Evolutionary conservation across 2,888 invertebrate genomes (phyloP).

Genomic region (Lepeophtheirus nordmannii): DNA sequence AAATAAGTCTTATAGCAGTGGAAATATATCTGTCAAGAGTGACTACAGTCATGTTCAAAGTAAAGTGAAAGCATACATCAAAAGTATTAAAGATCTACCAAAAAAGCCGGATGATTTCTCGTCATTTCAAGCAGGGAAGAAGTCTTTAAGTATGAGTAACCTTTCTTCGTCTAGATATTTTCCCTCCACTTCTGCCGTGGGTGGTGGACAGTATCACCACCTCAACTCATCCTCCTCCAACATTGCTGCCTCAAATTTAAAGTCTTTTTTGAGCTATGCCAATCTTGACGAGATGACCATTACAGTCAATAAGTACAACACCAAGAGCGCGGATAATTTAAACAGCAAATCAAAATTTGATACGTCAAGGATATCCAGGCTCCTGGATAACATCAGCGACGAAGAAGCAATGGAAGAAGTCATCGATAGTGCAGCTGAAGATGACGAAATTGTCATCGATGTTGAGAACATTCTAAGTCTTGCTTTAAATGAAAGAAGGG

Average conservation of each 20-base stretch:
- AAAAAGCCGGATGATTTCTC: not conserved
- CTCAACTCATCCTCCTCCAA: not conserved
- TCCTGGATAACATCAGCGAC: conserved; percentile 16
- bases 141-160: conserved; percentile 20
- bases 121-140: conserved; percentile 9
- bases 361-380: not conserved
- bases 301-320: not conserved
- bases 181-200: no score
- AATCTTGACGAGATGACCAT: conserved; percentile 12
- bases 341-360: conserved; percentile 4
- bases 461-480: conserved; percentile 13
- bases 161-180: not conserved
- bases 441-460: conserved; percentile 5
- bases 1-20: not conserved
- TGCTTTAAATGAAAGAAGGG: conserved; percentile 16
- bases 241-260: not conserved
- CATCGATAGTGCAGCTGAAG: not conserved
- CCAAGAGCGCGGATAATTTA: not conserved
- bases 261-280: conserved; percentile 7
- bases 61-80: conserved; percentile 19
- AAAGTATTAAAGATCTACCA: not conserved
- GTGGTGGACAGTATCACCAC: no score
- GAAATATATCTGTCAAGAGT: not conserved
- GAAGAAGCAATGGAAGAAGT: conserved; percentile 1
- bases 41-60: conserved; percentile 13